These are phyloP conservation scores for Rhopalosiphum padi DNA, from an alignment of 1,140 invertebrate genomes.

Conservation along the genomic window DNA sequence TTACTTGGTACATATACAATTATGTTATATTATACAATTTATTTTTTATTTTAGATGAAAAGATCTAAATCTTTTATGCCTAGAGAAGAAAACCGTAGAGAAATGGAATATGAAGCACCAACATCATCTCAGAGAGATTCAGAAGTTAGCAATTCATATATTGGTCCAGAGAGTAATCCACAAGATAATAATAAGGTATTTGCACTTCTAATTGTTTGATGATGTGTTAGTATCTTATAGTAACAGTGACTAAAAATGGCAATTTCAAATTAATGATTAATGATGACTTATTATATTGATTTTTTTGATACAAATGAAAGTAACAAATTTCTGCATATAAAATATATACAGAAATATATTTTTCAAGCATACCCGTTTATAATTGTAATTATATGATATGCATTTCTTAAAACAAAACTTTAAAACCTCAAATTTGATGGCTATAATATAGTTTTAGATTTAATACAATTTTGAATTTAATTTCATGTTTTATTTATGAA, in stretches of 20 bases:
- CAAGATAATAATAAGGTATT: conserved; percentile 66
- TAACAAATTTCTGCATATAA: not conserved
- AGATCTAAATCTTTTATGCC: conserved; percentile 51
- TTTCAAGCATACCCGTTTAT: not conserved
- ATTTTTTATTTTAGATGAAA: conserved; percentile 44
- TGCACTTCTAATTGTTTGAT: not conserved
- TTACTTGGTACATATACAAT: too few relatives aligned
- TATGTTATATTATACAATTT: not conserved
- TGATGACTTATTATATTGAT: not conserved
- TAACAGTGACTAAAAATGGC: not conserved
- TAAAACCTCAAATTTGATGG: not conserved
- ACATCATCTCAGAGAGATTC: conserved; percentile 83
- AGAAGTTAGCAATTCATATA: conserved; percentile 78
- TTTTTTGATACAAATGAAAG: not conserved
- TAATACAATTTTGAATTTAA: too few relatives aligned
- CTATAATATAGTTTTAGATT: too few relatives aligned
- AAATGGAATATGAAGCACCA: conserved; percentile 79
- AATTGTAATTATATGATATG: too few relatives aligned
- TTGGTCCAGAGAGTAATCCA: conserved; percentile 75
- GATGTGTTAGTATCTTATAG: not conserved
- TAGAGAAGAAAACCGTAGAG: conserved; percentile 60
- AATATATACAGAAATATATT: not conserved
- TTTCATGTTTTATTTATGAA: too few relatives aligned
- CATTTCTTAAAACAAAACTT: too few relatives aligned
- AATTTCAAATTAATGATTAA: not conserved